phyloP scores from a whole-genome alignment of 2,888 invertebrate species.

The Acleris sparsana region DNA sequence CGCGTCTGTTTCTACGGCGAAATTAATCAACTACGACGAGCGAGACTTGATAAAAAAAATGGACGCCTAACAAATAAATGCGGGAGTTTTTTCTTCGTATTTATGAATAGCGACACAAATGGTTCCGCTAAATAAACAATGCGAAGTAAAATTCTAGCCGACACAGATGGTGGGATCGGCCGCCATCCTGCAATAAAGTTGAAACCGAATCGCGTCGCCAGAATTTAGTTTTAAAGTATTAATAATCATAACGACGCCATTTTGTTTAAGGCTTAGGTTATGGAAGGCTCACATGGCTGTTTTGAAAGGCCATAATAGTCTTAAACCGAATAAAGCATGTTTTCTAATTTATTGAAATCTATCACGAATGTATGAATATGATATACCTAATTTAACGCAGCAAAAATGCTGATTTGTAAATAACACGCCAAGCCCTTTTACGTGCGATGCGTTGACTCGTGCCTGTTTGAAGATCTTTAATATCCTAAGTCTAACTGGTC shows the following conservation, averaged over 20 bases:
- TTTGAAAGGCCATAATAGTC: conserved; percentile 5
- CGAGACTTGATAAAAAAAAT: conserved; percentile 19
- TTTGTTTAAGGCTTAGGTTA: conserved; percentile 59
- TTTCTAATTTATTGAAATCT: no score
- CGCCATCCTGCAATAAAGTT: conserved; percentile 63
- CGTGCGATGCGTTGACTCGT: no score
- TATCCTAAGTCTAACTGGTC: no score
- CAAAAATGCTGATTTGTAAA: no score
- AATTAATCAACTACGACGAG: conserved; percentile 1
- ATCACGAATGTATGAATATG: no score
- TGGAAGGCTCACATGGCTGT: neutral
- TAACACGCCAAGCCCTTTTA: no score
- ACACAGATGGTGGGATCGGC: conserved; percentile 71
- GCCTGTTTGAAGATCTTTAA: no score
- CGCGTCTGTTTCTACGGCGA: neutral
- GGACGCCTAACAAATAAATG: conserved; percentile 35
- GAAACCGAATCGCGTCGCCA: conserved; percentile 67
- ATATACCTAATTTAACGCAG: no score
- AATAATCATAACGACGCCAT: conserved; percentile 80
- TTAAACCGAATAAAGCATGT: no score
- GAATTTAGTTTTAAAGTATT: conserved; percentile 64
- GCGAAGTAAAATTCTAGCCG: conserved; percentile 62
- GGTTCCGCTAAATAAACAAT: conserved; percentile 77
- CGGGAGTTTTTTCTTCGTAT: conserved; percentile 46
- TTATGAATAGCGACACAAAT: conserved; percentile 58